Conservation (phyloP, 2,797 vertebrate genomes). For the Nannoperca australis region DNA sequence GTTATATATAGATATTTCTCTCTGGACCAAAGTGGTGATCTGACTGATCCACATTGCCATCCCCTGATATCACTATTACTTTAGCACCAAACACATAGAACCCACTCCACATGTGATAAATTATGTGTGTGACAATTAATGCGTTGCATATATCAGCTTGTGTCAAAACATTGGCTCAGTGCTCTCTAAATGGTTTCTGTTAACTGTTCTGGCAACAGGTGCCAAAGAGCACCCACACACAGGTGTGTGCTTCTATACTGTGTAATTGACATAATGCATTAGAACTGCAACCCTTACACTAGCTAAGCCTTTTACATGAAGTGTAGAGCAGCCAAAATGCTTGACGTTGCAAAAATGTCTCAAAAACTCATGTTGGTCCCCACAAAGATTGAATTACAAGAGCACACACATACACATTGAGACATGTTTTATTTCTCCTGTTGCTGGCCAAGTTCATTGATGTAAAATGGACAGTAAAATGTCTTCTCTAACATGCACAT, state of each 20-base stretch:
- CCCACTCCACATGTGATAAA: conserved; percentile 22
- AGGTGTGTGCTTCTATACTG: conserved; percentile 1
- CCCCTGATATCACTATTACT: not conserved
- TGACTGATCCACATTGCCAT: not conserved
- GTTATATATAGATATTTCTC: not conserved
- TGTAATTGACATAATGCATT: not conserved
- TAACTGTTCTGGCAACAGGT: conserved; percentile 27
- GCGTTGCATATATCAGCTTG: conserved; percentile 13
- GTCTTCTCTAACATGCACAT: conserved; percentile 50
- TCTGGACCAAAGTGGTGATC: not conserved
- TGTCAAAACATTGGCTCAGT: conserved; percentile 43
- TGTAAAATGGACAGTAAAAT: conserved; percentile 66
- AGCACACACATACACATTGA: conserved; percentile 7
- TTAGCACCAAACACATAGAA: conserved; percentile 1
- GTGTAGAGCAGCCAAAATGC: not conserved
- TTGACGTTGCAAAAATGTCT: conserved; percentile 15
- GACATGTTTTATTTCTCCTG: conserved; percentile 20
- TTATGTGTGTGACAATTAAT: conserved; percentile 31
- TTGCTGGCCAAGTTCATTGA: conserved; percentile 40
- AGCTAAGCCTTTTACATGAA: not conserved
- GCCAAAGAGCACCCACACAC: conserved; percentile 1
- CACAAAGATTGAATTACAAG: not conserved
- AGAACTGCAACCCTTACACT: not conserved
- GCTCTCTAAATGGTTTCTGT: conserved; percentile 18
- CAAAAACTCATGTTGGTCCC: not conserved